Conservation (phyloP, 35 echinoderm and acorn worm genomes). For the Nesometra sesokonis region DNA sequence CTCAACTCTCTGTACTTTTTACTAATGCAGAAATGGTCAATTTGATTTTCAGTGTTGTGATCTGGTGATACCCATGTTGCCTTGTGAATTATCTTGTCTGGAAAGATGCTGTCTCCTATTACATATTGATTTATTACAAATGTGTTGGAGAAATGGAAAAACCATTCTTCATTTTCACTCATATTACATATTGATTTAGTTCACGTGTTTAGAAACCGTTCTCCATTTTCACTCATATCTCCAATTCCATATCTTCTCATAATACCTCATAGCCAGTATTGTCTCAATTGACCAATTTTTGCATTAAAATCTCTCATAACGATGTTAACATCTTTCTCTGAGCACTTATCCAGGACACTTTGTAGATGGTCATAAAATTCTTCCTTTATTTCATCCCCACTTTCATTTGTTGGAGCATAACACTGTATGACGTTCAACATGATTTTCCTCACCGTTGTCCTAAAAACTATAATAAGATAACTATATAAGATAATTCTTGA, state of each 20-base stretch:
- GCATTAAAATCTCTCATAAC: constrained; percentile 27
- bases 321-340: constrained; percentile 14
- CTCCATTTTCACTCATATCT: neutral
- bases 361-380: constrained; percentile 14
- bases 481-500: constrained; percentile 25
- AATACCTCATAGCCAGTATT: constrained; percentile 9
- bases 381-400: neutral
- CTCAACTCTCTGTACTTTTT: too few species aligned
- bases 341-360: neutral
- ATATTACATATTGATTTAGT: too few species aligned
- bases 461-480: neutral
- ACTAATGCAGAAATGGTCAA: too few species aligned
- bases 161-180: too few species aligned
- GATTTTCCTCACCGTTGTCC: constrained; percentile 4
- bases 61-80: too few species aligned
- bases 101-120: too few species aligned
- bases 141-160: too few species aligned
- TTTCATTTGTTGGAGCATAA: constrained; percentile 33
- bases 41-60: too few species aligned
- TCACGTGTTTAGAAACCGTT: too few species aligned
- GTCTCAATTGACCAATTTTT: neutral
- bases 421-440: too few species aligned
- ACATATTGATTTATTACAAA: too few species aligned
- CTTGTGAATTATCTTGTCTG: too few species aligned
- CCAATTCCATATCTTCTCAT: constrained; percentile 23